Evolutionary conservation across 1,140 invertebrate genomes (phyloP).

Genomic region (Papilio dardanus): DNA sequence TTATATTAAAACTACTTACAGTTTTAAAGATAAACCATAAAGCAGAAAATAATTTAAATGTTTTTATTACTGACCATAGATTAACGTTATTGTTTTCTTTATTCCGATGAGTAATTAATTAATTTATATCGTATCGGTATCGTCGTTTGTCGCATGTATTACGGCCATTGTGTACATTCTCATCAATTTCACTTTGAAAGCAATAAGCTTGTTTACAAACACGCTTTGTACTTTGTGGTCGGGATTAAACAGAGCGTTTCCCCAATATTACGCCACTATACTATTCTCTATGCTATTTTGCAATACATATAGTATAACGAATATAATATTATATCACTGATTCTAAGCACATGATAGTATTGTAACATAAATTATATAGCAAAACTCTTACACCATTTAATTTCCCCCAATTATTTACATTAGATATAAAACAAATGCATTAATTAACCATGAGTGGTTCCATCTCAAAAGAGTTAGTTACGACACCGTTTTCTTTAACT

Average conservation of each 20-base stretch:
- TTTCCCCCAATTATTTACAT: no score
- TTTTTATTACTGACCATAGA: not conserved
- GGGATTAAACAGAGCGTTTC: slow-evolving; percentile 50
- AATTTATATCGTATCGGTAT: slow-evolving; percentile 5
- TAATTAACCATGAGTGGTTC: no score
- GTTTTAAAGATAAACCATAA: not conserved
- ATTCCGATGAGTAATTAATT: not conserved
- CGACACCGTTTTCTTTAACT: not conserved
- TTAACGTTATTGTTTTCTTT: not conserved
- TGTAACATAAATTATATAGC: no score
- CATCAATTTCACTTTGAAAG: slow-evolving; percentile 67
- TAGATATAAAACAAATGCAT: no score
- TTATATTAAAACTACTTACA: not conserved
- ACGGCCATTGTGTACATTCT: slow-evolving; percentile 38
- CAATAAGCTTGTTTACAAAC: slow-evolving; percentile 67
- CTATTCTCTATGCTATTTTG: slow-evolving; percentile 23
- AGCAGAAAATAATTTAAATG: not conserved
- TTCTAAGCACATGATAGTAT: no score
- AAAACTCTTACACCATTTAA: no score
- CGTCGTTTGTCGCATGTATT: slow-evolving; percentile 6
- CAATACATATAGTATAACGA: not conserved
- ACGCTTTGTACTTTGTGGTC: slow-evolving; percentile 69
- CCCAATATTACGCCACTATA: slow-evolving; percentile 23
- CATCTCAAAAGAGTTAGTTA: no score
- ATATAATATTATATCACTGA: not conserved